phyloP scores from a whole-genome alignment of 1,140 invertebrate species.

The Oedothorax gibbosus region DNA sequence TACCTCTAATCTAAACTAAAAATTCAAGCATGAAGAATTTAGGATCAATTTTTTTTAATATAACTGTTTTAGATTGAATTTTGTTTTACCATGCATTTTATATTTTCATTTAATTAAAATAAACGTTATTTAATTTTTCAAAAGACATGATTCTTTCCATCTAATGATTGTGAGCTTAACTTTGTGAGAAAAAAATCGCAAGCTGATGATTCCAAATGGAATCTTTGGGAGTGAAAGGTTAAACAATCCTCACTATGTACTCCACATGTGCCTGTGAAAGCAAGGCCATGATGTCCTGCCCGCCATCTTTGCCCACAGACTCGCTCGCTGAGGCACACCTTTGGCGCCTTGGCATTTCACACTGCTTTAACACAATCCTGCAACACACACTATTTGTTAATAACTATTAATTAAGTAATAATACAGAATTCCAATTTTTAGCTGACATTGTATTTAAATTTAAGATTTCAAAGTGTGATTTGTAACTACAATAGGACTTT shows the following conservation, averaged over 20 bases:
- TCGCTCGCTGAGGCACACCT: constrained; percentile 39
- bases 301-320: constrained; percentile 45
- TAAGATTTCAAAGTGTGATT: not conserved
- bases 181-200: not conserved
- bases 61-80: too few relatives aligned
- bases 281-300: constrained; percentile 86
- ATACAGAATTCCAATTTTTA: not conserved
- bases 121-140: too few relatives aligned
- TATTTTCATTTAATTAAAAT: too few relatives aligned
- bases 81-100: too few relatives aligned
- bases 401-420: not conserved
- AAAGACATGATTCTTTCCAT: too few relatives aligned
- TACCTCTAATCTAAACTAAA: too few relatives aligned
- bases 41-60: too few relatives aligned
- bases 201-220: not conserved
- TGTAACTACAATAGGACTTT: too few relatives aligned
- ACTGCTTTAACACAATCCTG: constrained; percentile 36
- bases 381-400: not conserved
- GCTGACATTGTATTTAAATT: not conserved
- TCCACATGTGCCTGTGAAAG: constrained; percentile 88
- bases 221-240: not conserved
- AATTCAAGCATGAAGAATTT: too few relatives aligned
- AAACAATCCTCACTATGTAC: constrained; percentile 62
- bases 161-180: not conserved
- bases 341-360: not conserved